phyloP scores from a whole-genome alignment of 2,888 invertebrate genomes.

The Ochlodes sylvanus region DNA sequence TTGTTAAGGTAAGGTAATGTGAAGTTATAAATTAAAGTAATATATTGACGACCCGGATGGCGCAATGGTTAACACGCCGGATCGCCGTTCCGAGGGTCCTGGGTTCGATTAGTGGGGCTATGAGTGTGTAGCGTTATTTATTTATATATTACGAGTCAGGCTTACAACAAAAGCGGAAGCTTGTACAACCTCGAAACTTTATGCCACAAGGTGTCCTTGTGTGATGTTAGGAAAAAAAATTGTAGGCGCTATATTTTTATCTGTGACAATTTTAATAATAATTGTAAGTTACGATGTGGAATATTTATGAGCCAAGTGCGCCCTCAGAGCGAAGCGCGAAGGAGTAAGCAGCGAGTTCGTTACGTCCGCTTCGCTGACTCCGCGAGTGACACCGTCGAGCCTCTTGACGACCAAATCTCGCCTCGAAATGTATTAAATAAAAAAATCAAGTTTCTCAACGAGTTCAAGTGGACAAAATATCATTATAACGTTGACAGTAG shows the following conservation, averaged over 20 bases:
- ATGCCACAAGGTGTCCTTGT: neutral
- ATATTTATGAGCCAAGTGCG: conserved; percentile 49
- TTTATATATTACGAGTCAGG: no score
- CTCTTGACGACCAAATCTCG: conserved; percentile 71
- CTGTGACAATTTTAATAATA: conserved; percentile 33
- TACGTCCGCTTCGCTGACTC: conserved; percentile 73
- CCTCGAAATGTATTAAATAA: conserved; percentile 71
- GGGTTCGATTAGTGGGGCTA: no score
- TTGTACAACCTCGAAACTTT: no score
- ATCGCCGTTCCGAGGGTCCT: no score
- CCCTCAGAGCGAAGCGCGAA: conserved; percentile 50
- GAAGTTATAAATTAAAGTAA: no score
- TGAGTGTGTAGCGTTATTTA: no score
- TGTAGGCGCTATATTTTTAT: conserved; percentile 24
- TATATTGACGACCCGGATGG: no score
- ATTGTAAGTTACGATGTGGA: conserved; percentile 42
- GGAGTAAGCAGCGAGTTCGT: conserved; percentile 70
- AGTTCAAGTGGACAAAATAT: conserved; percentile 62
- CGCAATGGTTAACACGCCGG: no score
- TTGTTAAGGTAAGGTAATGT: no score
- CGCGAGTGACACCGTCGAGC: conserved; percentile 75
- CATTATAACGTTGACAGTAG: conserved; percentile 54
- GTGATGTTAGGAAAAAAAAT: neutral
- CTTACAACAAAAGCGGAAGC: no score
- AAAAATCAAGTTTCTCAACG: conserved; percentile 66